A percentile compares a stretch with the other conserved stretches of the same genome.
These are phyloP conservation scores for Brachyopa scutellaris DNA, from an alignment of 2,888 invertebrate species.

Conservation along the genomic window DNA sequence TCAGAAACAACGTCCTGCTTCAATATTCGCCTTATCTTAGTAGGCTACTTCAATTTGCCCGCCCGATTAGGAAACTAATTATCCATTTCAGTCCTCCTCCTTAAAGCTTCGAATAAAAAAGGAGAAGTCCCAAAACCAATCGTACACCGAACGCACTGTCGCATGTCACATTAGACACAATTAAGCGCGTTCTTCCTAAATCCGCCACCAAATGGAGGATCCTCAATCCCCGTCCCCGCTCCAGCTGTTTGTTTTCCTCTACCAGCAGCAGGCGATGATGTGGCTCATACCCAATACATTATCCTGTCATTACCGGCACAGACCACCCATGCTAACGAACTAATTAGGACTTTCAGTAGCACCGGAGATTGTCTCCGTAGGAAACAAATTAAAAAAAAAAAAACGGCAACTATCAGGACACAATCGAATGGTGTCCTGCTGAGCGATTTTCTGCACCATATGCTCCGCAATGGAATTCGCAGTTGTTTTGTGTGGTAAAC, in stretches of 20 bases:
- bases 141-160: slow-evolving; percentile 14
- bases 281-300: slow-evolving; percentile 27
- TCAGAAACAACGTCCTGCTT: too few species aligned
- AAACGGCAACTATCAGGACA: slow-evolving; percentile 28
- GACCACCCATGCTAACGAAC: slow-evolving; percentile 65
- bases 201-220: slow-evolving; percentile 9
- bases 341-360: slow-evolving; percentile 47
- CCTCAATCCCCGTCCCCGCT: slow-evolving; percentile 19
- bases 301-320: slow-evolving; percentile 19
- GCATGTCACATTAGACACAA: slow-evolving; percentile 39
- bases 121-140: neutral
- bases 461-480: slow-evolving; percentile 47
- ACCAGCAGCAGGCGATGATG: slow-evolving; percentile 7
- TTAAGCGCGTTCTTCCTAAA: slow-evolving; percentile 31
- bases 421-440: slow-evolving; percentile 42
- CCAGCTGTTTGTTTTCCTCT: slow-evolving; percentile 27
- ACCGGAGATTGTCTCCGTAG: neutral
- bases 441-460: slow-evolving; percentile 68
- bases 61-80: neutral
- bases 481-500: slow-evolving; percentile 34
- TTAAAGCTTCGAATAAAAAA: neutral
- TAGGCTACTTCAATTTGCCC: neutral
- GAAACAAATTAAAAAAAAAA: neutral
- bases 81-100: neutral
- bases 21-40: neutral